A percentile compares a stretch with the other conserved stretches of the same genome.
Conservation (phyloP, 2,797 vertebrate genomes). For the Parauchenoglanis ngamensis region DNA sequence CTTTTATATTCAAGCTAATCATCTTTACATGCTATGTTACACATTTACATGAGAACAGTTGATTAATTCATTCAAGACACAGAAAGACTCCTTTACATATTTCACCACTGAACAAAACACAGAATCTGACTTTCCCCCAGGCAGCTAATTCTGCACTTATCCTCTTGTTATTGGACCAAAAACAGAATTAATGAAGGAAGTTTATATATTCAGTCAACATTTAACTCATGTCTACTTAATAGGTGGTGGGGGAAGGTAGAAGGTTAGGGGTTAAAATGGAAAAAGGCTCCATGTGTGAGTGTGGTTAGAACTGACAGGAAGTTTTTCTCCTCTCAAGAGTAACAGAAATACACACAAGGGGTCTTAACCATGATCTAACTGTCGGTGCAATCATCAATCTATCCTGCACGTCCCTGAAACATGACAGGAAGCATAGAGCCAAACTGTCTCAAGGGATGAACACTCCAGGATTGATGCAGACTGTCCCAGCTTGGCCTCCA, state of each 20-base stretch:
- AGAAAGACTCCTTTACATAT: constrained; percentile 66
- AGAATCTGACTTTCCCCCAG: constrained; percentile 71
- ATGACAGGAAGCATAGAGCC: constrained; percentile 53
- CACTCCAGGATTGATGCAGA: constrained; percentile 19
- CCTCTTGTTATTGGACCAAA: constrained; percentile 72
- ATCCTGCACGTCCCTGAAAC: constrained; percentile 33
- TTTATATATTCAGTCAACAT: constrained; percentile 69
- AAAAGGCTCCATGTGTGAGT: constrained; percentile 60
- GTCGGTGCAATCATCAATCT: constrained; percentile 50
- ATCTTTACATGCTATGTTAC: constrained; percentile 64
- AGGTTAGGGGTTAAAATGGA: constrained; percentile 57
- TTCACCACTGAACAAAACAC: constrained; percentile 48
- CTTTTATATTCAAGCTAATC: constrained; percentile 71
- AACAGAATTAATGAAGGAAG: constrained; percentile 65
- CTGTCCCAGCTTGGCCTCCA: constrained; percentile 27
- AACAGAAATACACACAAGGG: constrained; percentile 43
- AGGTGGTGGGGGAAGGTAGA: constrained; percentile 30
- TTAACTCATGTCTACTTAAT: constrained; percentile 68
- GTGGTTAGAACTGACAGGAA: constrained; percentile 47
- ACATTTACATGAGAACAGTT: constrained; percentile 67
- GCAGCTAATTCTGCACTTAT: constrained; percentile 73
- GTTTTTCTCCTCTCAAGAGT: constrained; percentile 37
- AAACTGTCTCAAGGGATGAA: constrained; percentile 53
- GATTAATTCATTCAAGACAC: constrained; percentile 70
- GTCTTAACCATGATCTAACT: constrained; percentile 44